Percentiles rank a stretch among this genome's conserved stretches.
Conservation (phyloP, 2,113 vertebrate genomes). For the Leuciscus idus region DNA sequence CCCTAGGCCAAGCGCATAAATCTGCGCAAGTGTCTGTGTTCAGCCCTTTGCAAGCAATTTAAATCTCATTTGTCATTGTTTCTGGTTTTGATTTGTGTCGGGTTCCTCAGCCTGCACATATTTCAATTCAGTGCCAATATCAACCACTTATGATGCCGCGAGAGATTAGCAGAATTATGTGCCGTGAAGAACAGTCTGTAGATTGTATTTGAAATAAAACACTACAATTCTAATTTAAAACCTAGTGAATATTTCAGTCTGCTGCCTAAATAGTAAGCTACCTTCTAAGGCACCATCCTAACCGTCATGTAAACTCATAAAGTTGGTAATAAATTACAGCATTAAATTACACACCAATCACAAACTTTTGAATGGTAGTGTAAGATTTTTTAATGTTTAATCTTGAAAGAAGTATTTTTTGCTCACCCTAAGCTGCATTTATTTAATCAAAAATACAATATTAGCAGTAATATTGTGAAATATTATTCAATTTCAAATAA, state of each 20-base stretch:
- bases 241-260: not conserved
- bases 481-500: not conserved
- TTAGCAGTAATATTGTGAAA: not conserved
- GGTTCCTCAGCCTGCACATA: conserved; percentile 18
- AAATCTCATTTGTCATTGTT: conserved; percentile 53
- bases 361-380: not conserved
- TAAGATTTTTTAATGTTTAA: not conserved
- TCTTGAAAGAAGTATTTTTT: not conserved
- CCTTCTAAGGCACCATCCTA: not conserved
- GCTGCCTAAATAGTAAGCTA: not conserved
- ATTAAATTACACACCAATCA: not conserved
- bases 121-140: conserved; percentile 27
- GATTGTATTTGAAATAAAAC: not conserved
- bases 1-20: conserved; percentile 42
- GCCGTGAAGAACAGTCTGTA: not conserved
- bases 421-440: not conserved
- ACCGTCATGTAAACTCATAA: not conserved
- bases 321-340: not conserved
- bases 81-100: conserved; percentile 33
- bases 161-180: conserved; percentile 16
- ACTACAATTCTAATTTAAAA: not conserved
- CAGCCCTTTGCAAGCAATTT: conserved; percentile 47
- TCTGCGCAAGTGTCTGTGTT: conserved; percentile 36
- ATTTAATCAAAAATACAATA: not conserved
- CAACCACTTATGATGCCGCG: conserved; percentile 3